Percentiles rank a stretch among this genome's conserved stretches.
Evolutionary conservation across 2,113 vertebrate genomes (phyloP).

Genomic region (Daphoenositta chrysoptera): DNA sequence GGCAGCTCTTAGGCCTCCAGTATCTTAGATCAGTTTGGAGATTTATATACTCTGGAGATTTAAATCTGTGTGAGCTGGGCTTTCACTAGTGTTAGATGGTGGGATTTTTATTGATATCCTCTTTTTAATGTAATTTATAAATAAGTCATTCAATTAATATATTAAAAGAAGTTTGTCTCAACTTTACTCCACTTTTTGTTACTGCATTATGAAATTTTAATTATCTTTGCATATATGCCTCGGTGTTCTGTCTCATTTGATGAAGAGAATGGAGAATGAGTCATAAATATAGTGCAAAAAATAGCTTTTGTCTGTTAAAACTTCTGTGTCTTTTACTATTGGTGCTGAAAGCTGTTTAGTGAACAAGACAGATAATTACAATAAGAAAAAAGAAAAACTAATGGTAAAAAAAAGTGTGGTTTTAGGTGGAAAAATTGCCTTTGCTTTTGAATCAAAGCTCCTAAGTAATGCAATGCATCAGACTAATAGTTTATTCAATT

Average conservation of each 20-base stretch:
- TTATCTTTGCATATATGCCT: background rate
- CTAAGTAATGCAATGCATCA: background rate
- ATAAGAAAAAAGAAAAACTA: background rate
- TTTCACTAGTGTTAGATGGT: background rate
- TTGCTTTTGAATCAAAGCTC: background rate
- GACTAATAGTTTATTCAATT: background rate
- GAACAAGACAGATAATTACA: background rate
- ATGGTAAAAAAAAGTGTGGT: background rate
- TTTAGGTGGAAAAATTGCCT: background rate
- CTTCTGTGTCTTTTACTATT: background rate
- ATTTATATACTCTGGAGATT: background rate
- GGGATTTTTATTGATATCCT: background rate
- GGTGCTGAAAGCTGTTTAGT: background rate
- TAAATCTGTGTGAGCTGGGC: background rate
- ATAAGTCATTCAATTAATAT: background rate
- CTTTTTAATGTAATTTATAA: background rate
- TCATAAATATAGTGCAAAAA: background rate
- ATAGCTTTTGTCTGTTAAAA: background rate
- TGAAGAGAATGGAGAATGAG: background rate
- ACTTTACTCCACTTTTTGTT: background rate
- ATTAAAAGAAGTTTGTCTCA: background rate
- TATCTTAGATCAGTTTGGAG: background rate
- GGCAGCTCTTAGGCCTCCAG: background rate
- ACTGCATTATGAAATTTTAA: background rate
- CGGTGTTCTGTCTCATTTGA: background rate